phyloP scores from a whole-genome alignment of 1,140 invertebrate genomes.

The Temnothorax nylanderi region DNA sequence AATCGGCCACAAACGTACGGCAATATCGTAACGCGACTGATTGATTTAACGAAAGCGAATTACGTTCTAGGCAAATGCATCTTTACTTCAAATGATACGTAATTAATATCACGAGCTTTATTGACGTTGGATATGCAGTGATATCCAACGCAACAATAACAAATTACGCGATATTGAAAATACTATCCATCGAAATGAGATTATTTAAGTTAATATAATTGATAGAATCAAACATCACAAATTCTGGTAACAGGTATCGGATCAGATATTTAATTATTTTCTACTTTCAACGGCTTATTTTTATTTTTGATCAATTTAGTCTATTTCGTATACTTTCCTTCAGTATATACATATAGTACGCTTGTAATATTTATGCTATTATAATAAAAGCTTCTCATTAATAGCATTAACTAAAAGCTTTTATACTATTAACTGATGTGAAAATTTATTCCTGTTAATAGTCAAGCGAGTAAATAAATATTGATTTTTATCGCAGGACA shows the following conservation, averaged over 20 bases:
- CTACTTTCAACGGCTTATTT: background rate
- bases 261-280: conserved; percentile 5
- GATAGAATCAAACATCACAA: background rate
- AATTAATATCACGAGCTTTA: conserved; percentile 12
- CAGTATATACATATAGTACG: background rate
- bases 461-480: background rate
- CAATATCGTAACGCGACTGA: background rate
- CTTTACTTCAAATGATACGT: conserved; percentile 17
- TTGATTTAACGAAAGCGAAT: conserved; percentile 46
- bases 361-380: conserved; percentile 11
- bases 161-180: background rate
- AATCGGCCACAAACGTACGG: background rate
- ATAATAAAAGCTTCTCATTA: conserved; percentile 21
- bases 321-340: background rate
- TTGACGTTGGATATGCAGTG: background rate
- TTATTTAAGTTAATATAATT: background rate
- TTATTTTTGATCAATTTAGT: background rate
- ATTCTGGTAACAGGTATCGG: background rate
- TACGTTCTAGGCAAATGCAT: conserved; percentile 10
- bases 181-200: background rate
- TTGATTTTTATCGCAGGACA: background rate
- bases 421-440: conserved; percentile 10
- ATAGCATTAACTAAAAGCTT: background rate
- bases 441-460: background rate
- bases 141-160: background rate